Evolutionary conservation across 2,888 invertebrate genomes (phyloP), one percentile per base, ranked within the genome.

Genomic region (Heliconius sara): DNA sequence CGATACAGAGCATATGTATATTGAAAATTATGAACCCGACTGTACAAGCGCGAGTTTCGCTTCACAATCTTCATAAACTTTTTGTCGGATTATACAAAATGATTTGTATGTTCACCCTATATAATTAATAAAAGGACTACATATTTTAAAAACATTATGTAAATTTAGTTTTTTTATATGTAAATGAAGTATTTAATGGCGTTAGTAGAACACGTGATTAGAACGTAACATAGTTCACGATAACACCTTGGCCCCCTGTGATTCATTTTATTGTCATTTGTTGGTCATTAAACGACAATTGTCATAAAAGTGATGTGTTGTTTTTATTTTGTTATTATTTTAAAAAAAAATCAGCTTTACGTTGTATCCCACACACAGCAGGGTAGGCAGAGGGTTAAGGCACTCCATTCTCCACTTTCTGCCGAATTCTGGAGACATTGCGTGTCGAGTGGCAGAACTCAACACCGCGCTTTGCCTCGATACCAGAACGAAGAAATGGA

Each of bases 221-320:
- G 88, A 88, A 89, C 87, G 85, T 87, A 87, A 84, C 84, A 83
- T 91, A 91, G 91, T 85, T 88, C 91, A 91, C 91, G 91, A 91
- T 91, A 89, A 92, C 92, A 93, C 93, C 91, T 90, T 89, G 89
- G 87, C 89, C 94, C 94, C 94, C 93, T 94, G 95, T 95, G 95
- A 94, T 95, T 94, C 92, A 92, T 93, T 93, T 91, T 92, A 92
- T 94, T 93, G 93, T 84, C 77, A 87, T 88, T 87, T 93, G 93
- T 93, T 93, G 92, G 89, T 91, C 91, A 92, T 91, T 87, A 89
- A 81, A 79, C 90, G 91, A 92, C 89, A 89, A 88, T 92, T 93
- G 87, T 90, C 87, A 91, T 90, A 91, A 86, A 86, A 76, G 66
- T 47, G 27, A 19, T 79, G 74, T 74, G 70, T 76, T 83, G 85